These are phyloP conservation scores for Brachyptera risi DNA, from an alignment of 2,888 invertebrate species.

Conservation along the genomic window DNA sequence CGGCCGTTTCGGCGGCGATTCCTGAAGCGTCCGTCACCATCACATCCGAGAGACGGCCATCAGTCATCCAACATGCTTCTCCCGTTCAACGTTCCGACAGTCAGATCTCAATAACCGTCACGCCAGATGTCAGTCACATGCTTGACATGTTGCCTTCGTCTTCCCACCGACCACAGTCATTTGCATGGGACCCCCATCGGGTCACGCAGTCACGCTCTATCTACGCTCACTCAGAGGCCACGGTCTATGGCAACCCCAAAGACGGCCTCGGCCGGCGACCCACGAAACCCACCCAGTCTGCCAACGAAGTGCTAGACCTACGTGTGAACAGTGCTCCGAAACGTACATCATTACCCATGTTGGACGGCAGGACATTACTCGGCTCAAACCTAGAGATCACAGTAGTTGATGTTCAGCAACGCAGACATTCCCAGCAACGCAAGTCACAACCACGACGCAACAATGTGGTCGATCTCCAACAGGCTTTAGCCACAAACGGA, in stretches of 20 bases:
- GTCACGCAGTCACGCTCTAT: slow-evolving; percentile 59
- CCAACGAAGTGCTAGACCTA: slow-evolving; percentile 59
- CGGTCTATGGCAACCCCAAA: slow-evolving; percentile 69
- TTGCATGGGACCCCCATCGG: slow-evolving; percentile 34
- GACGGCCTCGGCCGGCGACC: slow-evolving; percentile 54
- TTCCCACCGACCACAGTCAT: slow-evolving; percentile 27
- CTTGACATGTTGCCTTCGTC: slow-evolving; percentile 38
- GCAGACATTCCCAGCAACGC: background rate
- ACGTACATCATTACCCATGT: slow-evolving; percentile 39
- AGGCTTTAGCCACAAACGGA: background rate
- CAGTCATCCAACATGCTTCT: slow-evolving; percentile 46
- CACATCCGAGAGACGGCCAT: slow-evolving; percentile 37
- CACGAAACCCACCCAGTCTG: slow-evolving; percentile 1
- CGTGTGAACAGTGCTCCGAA: slow-evolving; percentile 52
- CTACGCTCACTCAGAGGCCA: slow-evolving; percentile 47
- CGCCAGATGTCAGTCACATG: slow-evolving; percentile 48
- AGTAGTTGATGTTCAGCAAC: slow-evolving; percentile 51
- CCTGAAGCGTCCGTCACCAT: slow-evolving; percentile 32
- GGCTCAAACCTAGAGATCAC: slow-evolving; percentile 70
- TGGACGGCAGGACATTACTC: slow-evolving; percentile 48
- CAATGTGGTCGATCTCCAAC: background rate
- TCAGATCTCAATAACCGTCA: slow-evolving; percentile 47
- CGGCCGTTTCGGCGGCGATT: slow-evolving; percentile 52
- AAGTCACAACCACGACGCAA: slow-evolving; percentile 30
- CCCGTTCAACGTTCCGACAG: slow-evolving; percentile 24